These are phyloP conservation scores for Tragelaphus strepsiceros DNA, from an alignment of 2,113 vertebrate species.

Conservation along the genomic window DNA sequence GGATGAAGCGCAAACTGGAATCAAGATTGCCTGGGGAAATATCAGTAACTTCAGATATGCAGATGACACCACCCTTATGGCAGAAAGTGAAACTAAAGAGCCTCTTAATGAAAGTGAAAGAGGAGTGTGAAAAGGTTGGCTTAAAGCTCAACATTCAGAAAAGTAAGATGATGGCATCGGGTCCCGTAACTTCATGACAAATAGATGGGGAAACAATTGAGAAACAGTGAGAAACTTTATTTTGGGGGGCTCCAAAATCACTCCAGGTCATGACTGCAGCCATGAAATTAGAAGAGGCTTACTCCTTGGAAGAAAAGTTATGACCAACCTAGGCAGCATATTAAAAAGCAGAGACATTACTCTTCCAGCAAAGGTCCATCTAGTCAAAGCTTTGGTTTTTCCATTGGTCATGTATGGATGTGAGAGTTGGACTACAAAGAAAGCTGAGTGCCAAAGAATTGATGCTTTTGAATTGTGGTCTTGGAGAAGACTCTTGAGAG, in stretches of 20 bases:
- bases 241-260: rapidly evolving
- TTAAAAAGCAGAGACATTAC: background rate
- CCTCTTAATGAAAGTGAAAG: background rate
- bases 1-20: background rate
- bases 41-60: background rate
- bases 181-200: background rate
- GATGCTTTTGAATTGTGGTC: background rate
- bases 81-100: background rate
- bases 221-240: background rate
- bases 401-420: background rate
- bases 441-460: background rate
- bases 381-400: background rate
- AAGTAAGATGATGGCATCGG: background rate
- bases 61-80: background rate
- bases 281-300: background rate
- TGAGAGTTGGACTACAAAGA: background rate
- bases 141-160: background rate
- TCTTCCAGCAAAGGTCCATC: background rate
- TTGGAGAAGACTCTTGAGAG: background rate
- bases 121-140: background rate
- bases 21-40: background rate
- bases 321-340: background rate
- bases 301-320: background rate
- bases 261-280: background rate
- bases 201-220: background rate